A percentile compares a stretch with the other conserved stretches of the same genome.
phyloP scores from a whole-genome alignment of 2,113 vertebrate species.

The Chlorodrepanis virens region DNA sequence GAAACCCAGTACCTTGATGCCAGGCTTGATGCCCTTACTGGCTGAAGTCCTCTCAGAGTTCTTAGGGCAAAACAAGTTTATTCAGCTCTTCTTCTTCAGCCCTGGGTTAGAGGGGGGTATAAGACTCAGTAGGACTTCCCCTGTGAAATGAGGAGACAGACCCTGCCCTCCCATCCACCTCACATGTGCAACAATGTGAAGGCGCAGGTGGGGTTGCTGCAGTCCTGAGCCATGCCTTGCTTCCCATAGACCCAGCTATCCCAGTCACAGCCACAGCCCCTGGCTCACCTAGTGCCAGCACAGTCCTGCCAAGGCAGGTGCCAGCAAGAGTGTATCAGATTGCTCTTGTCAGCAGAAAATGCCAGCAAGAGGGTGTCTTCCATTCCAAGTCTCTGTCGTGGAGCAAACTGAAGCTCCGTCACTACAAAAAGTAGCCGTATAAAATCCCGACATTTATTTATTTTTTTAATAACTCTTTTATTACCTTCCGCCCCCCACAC shows the following conservation, averaged over 20 bases:
- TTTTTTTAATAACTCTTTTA: constrained; percentile 69
- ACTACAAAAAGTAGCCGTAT: not conserved
- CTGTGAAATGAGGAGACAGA: not conserved
- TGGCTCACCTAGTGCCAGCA: not conserved
- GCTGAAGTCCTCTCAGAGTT: not conserved
- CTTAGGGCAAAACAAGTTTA: not conserved
- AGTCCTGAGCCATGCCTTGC: not conserved
- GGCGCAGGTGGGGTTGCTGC: not conserved
- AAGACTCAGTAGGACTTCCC: not conserved
- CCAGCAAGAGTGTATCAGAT: not conserved
- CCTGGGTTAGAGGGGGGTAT: not conserved
- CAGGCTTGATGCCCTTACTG: not conserved
- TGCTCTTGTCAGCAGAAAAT: not conserved
- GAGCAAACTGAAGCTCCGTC: not conserved
- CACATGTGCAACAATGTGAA: not conserved
- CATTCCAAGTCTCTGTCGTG: not conserved
- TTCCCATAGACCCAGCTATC: not conserved
- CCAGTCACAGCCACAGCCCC: accelerated
- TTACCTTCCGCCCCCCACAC: constrained; percentile 25
- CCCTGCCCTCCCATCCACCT: not conserved
- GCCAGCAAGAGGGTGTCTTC: not conserved
- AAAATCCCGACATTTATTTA: constrained; percentile 58
- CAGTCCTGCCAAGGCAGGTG: not conserved
- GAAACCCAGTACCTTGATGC: not conserved
- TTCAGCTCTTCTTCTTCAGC: not conserved